Conservation (phyloP, 2,888 invertebrate genomes). For the Mallateleia sp. region DNA sequence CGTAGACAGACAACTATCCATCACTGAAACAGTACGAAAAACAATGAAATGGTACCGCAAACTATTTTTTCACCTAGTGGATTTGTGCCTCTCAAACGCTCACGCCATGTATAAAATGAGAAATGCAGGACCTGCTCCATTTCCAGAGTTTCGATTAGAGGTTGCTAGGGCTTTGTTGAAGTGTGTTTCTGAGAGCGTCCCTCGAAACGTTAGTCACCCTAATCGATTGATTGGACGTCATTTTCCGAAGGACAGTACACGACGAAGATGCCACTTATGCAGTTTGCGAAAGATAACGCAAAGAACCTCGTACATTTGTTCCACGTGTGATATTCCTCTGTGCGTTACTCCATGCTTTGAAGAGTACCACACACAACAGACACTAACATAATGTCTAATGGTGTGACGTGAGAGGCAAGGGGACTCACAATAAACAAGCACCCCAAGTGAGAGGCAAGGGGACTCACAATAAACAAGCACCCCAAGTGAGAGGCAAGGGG, state of each 20-base stretch:
- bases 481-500: conserved; percentile 21
- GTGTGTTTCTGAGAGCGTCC: conserved; percentile 47
- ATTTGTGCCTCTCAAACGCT: conserved; percentile 58
- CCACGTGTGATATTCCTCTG: conserved; percentile 53
- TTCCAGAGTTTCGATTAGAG: conserved; percentile 51
- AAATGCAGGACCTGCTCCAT: conserved; percentile 52
- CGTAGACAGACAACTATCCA: conserved; percentile 65
- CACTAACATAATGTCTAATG: conserved; percentile 42
- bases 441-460: conserved; percentile 11
- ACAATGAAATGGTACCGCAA: conserved; percentile 75
- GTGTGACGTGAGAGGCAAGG: conserved; percentile 22
- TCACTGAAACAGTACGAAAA: conserved; percentile 65
- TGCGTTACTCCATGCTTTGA: conserved; percentile 61
- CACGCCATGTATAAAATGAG: conserved; percentile 61
- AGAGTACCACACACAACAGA: conserved; percentile 36
- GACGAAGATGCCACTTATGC: conserved; percentile 56
- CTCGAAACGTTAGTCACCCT: conserved; percentile 52
- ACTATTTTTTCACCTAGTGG: conserved; percentile 62
- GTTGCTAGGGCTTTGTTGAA: conserved; percentile 41
- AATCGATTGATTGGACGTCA: conserved; percentile 61
- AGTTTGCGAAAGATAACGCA: conserved; percentile 42
- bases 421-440: conserved; percentile 6
- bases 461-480: conserved; percentile 4
- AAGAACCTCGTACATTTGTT: conserved; percentile 45
- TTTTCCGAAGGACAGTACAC: conserved; percentile 57